phyloP scores from a whole-genome alignment of 2,888 invertebrate species.

The Alcis repandata region DNA sequence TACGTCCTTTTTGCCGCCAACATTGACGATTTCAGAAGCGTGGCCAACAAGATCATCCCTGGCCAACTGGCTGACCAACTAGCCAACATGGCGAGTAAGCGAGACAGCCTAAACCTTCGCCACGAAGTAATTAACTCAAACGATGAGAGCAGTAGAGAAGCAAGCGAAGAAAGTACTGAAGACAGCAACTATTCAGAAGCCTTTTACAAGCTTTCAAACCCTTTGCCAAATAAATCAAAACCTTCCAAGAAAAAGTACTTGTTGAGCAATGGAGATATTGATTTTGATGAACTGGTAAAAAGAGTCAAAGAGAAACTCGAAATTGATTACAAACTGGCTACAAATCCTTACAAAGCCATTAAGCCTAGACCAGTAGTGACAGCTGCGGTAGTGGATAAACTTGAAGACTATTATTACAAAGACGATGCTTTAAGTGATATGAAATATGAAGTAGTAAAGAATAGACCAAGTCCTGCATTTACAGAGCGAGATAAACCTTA shows the following conservation, averaged over 20 bases:
- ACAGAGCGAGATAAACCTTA: background rate
- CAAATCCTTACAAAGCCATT: background rate
- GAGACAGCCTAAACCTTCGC: constrained; percentile 11
- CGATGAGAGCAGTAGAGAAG: background rate
- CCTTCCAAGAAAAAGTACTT: constrained; percentile 1
- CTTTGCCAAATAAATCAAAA: background rate
- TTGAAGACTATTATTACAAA: constrained; percentile 31
- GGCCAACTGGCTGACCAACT: constrained; percentile 55
- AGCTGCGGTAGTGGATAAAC: background rate
- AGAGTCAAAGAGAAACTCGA: constrained; percentile 57
- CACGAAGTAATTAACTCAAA: too few relatives aligned
- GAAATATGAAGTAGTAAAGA: background rate
- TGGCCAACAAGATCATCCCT: constrained; percentile 61
- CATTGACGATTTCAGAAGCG: constrained; percentile 58
- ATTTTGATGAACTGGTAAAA: constrained; percentile 58
- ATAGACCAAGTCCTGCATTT: background rate
- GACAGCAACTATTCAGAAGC: background rate
- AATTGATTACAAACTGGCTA: constrained; percentile 36
- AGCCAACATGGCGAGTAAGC: constrained; percentile 47
- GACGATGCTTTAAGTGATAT: constrained; percentile 18
- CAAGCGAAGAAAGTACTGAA: background rate
- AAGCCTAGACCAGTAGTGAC: background rate
- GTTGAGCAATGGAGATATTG: constrained; percentile 32
- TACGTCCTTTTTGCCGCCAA: constrained; percentile 61
- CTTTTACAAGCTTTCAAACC: background rate